phyloP scores from a whole-genome alignment of 1,140 invertebrate genomes.

The Drosophila navojoa region DNA sequence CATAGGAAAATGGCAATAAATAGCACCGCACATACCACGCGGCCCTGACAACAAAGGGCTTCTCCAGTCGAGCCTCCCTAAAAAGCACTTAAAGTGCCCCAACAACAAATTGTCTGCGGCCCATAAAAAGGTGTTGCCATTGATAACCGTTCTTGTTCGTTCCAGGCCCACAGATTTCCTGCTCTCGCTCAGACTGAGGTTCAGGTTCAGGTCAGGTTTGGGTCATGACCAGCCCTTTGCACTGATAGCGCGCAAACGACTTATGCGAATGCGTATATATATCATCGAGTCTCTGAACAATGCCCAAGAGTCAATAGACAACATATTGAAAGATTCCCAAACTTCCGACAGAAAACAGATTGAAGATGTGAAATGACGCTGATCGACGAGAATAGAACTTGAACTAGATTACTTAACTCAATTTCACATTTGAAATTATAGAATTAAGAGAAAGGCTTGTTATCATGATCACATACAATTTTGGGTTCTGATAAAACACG shows the following conservation, averaged over 20 bases:
- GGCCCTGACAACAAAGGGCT: slow-evolving; percentile 55
- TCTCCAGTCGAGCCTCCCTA: slow-evolving; percentile 47
- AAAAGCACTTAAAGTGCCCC: slow-evolving; percentile 71
- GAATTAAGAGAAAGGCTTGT: too few relatives aligned
- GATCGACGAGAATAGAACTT: too few relatives aligned
- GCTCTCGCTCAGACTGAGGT: background rate
- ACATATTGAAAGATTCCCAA: slow-evolving; percentile 19
- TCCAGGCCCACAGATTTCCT: background rate
- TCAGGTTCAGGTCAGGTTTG: too few relatives aligned
- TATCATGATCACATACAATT: too few relatives aligned
- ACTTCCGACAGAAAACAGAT: background rate
- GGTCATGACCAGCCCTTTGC: slow-evolving; percentile 14
- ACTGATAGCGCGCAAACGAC: slow-evolving; percentile 28
- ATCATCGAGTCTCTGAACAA: slow-evolving; percentile 16
- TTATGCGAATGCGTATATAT: slow-evolving; percentile 23
- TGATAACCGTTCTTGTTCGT: slow-evolving; percentile 31
- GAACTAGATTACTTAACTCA: too few relatives aligned
- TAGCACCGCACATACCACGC: slow-evolving; percentile 30
- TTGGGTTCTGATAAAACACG: too few relatives aligned
- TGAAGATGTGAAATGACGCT: background rate
- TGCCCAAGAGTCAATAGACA: slow-evolving; percentile 7
- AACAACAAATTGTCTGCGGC: slow-evolving; percentile 61
- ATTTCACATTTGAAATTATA: too few relatives aligned
- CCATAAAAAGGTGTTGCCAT: slow-evolving; percentile 59
- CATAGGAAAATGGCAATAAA: slow-evolving; percentile 70